Evolutionary conservation across 2,888 invertebrate species (phyloP).

Genomic region (Bellardia bayeri): DNA sequence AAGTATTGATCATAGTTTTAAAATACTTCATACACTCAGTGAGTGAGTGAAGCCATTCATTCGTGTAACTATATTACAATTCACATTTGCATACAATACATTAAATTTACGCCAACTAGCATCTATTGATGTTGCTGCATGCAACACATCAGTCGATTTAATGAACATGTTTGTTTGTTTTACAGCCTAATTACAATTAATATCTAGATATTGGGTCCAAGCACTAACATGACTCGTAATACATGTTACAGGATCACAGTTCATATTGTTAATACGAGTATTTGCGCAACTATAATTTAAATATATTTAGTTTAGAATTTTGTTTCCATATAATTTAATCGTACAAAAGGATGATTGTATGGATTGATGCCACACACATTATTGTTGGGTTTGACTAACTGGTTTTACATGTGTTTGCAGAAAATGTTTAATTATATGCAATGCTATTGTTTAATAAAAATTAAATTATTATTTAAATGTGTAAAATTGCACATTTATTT

Average conservation of each 20-base stretch:
- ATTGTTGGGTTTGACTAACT: not conserved
- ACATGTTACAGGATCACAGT: slow-evolving; percentile 65
- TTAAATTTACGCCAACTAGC: slow-evolving; percentile 56
- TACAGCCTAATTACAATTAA: slow-evolving; percentile 47
- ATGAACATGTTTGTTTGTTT: slow-evolving; percentile 57
- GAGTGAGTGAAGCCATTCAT: not conserved
- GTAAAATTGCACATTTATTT: slow-evolving; percentile 33
- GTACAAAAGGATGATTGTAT: not conserved
- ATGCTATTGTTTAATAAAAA: not conserved
- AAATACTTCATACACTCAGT: slow-evolving; percentile 11
- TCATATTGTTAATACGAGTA: slow-evolving; percentile 64
- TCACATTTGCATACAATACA: slow-evolving; percentile 10
- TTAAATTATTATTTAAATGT: slow-evolving; percentile 31
- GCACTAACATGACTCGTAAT: slow-evolving; percentile 13
- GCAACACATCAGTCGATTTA: slow-evolving; percentile 16
- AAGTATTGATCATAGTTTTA: slow-evolving; percentile 39
- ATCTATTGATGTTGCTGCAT: slow-evolving; percentile 33
- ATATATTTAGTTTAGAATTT: slow-evolving; percentile 16
- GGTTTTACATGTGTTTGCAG: not conserved
- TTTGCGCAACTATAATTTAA: slow-evolving; percentile 59
- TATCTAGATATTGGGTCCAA: slow-evolving; percentile 9
- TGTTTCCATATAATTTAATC: slow-evolving; percentile 24
- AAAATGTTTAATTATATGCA: slow-evolving; percentile 18
- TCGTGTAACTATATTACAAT: slow-evolving; percentile 26
- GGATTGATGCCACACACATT: slow-evolving; percentile 39